Evolutionary conservation across 53 echinoderm and acorn worm species (phyloP).

Genomic region (Patiria pectinifera): DNA sequence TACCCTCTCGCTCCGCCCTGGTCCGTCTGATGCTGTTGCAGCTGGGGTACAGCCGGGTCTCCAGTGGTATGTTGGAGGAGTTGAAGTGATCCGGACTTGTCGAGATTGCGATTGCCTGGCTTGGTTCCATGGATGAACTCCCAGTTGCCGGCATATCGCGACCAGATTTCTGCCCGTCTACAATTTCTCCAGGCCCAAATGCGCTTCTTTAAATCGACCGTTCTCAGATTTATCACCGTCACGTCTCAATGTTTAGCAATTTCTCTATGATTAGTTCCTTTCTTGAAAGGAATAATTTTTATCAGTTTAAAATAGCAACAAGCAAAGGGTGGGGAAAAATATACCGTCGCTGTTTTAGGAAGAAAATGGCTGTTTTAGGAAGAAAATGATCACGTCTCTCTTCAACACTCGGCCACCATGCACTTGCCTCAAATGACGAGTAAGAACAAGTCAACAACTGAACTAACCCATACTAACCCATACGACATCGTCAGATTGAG

Average conservation of each 20-base stretch:
- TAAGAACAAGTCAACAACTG: slow-evolving; percentile 17
- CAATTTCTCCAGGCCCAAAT: not conserved
- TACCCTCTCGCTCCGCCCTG: not conserved
- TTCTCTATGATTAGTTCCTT: not conserved
- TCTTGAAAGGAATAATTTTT: not conserved
- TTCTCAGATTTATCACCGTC: not conserved
- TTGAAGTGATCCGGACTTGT: slow-evolving; percentile 36
- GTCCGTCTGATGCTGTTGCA: not conserved
- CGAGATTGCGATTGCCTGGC: slow-evolving; percentile 36
- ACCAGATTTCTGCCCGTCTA: not conserved
- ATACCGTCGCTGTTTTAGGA: not conserved
- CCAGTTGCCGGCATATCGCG: slow-evolving; percentile 40
- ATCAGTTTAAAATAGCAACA: slow-evolving; percentile 1
- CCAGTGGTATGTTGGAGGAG: slow-evolving; percentile 40
- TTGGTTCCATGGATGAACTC: slow-evolving; percentile 30
- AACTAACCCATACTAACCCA: not conserved
- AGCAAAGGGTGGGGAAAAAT: not conserved
- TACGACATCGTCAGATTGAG: slow-evolving; percentile 22
- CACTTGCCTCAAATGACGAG: slow-evolving; percentile 2
- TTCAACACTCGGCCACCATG: not conserved
- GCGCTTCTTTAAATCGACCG: not conserved
- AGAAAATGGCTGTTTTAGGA: not conserved
- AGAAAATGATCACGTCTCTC: not conserved
- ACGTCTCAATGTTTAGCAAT: not conserved
- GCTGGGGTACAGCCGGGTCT: slow-evolving; percentile 52